These are phyloP conservation scores for Helarctos malayanus DNA, from an alignment of 2,797 vertebrate genomes.

Conservation along the genomic window DNA sequence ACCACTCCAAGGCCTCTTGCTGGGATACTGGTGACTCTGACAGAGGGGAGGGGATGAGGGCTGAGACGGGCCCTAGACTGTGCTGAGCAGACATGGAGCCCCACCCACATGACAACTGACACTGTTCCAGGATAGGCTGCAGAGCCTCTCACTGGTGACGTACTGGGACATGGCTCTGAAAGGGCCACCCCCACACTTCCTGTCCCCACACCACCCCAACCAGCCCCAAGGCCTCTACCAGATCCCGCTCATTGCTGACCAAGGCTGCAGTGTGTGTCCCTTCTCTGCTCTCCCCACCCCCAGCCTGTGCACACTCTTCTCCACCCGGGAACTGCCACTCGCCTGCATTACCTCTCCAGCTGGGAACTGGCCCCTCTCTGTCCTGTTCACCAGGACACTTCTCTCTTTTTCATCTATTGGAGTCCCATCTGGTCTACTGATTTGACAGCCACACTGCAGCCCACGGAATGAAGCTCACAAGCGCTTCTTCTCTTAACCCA, in stretches of 20 bases:
- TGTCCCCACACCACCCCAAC: background rate
- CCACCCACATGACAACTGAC: background rate
- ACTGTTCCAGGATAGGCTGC: background rate
- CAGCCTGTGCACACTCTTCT: background rate
- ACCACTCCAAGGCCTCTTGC: background rate
- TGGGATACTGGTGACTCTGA: background rate
- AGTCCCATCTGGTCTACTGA: background rate
- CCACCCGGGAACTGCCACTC: background rate
- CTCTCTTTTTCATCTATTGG: no score
- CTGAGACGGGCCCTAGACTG: background rate
- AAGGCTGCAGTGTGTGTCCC: no score
- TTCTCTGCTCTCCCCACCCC: background rate
- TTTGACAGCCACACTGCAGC: background rate
- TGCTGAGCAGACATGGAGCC: background rate
- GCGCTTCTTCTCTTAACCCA: accelerated
- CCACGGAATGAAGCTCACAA: accelerated
- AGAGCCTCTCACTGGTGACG: background rate
- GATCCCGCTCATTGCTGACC: background rate
- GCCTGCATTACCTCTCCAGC: background rate
- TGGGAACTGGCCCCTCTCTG: background rate
- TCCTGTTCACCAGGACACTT: accelerated
- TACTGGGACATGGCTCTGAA: background rate
- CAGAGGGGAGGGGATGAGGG: accelerated
- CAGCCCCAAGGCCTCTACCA: background rate
- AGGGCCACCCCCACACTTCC: background rate